Base-by-base conservation (phyloP, 92 coral and sea anemone genomes). In the Phymanthus crucifer region DNA sequence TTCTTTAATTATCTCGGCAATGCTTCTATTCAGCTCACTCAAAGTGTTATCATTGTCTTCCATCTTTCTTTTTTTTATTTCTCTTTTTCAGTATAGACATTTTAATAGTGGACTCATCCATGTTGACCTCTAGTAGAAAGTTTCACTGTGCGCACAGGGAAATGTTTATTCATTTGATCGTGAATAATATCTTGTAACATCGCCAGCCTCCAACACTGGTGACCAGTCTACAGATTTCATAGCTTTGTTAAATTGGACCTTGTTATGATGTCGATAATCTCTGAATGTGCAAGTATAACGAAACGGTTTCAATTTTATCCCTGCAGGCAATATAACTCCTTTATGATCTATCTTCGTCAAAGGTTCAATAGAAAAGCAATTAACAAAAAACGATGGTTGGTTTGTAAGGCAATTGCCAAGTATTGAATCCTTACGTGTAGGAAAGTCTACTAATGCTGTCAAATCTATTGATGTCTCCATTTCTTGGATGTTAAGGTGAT, bases 381-480 rank as follows among this genome's bases (percentile, higher is more conserved):
- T 57, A 24, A 32, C 47, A 77, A 77, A 77, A 67, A 77, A 32
- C 72, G 23, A 66, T 18, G 81, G 72, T 77, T 69, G 37, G 73
- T 77, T 77, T 17, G 81, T 61, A 34, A 77, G 72, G 73, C 81
- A 77, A 21, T 77, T 77, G 19, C 65, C 79, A 75, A 75, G 79
- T 23, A 50, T 50, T 50, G 79, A 24, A 3, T 75, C 79, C 40
- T 36, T 57, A 17, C 79, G 64, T 45, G 79, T 75, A 12, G 79
- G 67, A 75, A 75, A 75, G 64, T 75, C 79, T 12, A 77, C 81
- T 34, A 77, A 56, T 34, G 48, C 48, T 48, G 72, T 77, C 32
- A 77, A 33, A 23, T 69, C 72, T 33, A 70, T 57, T 70, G 37
- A 21, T 1, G 71, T 21, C 11, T 66, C 19, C 36, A 66, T 1